Base-by-base conservation (phyloP, 2,888 invertebrate genomes). In the Saturnia pavonia region DNA sequence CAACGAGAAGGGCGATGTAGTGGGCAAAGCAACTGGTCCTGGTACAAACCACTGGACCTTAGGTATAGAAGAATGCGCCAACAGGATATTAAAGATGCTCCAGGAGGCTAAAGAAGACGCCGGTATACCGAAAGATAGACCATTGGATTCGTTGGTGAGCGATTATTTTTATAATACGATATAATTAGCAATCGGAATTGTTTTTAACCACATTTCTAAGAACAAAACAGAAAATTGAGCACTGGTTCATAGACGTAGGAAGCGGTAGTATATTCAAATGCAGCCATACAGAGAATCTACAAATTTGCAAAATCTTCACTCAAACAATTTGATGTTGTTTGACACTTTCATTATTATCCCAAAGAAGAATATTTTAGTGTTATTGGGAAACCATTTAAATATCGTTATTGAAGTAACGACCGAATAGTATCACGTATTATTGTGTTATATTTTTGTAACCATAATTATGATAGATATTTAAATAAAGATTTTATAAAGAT, bases 21-120 rank as follows among this genome's bases (percentile, higher is more conserved):
- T 98, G 57, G 95, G 96, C 1, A 94, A 94, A 77, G 92, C 95
- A 65, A 94, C 95, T 72, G 97, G 97, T 0, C 95, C 96, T 7
- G 96, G 96, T 51, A 97, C 97, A 66, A 98, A 98, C 90, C 97
- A 97, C 84, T 97, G 97, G 96, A 96, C 96, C 78, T 89, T 97
- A n/a, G 98, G 98, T 1, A 96, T 97, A 84, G 95, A 96, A 1
- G 97, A 97, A 88, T 97, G 97, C 77, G 95, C 96, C 12, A 94
- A 94, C 69, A 95, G 97, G 72, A 96, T 99, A 70, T 95, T 96
- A 45, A 94, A 94, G 7, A 96, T 99, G 96, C 95, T 98, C 8
- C 94, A 94, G 51, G 89, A 91, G 48, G 96, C 96, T 0, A 97
- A 97, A 82, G 82, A 88, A 65, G 90, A 94, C 69, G 96, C 97